Evolutionary conservation across 2,113 vertebrate species (phyloP), one percentile per base, ranked within the genome.

Genomic region (Fulmarus glacialis): DNA sequence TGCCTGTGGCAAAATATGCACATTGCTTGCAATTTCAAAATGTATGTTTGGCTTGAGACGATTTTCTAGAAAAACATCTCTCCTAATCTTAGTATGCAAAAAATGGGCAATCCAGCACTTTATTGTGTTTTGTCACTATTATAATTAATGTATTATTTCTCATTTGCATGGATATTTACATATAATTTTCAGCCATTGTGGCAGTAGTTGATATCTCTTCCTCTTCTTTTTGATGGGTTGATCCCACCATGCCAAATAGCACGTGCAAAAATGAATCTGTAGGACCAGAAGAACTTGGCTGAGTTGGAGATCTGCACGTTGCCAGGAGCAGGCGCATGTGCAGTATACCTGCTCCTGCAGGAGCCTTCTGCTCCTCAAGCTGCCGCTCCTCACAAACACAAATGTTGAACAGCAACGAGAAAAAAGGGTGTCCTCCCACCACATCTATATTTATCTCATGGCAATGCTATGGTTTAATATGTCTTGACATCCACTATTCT

Each of bases 241-340:
- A 17, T 62, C 20, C 34, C 59, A 24, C 47, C 34, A 3, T 9
- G 40, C 32, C 47, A 16, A 30, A 5, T 10, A 34, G 32, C 48
- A 47, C 1, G 1, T 30, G 60, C 2, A 4, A 8, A 55, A 48
- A 50, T 32, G 43, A 17, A 14, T 24, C 72, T 11, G 19, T 30
- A 29, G 48, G n/a, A 18, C 15, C 38, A n/a, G 71, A 11, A 36
- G 64, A 32, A 5, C 22, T 16, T 23, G 66, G 34, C 30, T 36
- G 38, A 32, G 45, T 1, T n/a, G 38, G 71, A 34, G 53, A 18
- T 4, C 2, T 8, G 8, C 29, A 55, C 1, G 1, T 3, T 53
- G 74, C 56, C 59, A 40, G 36, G 20, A 82, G 45, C 82, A 32
- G 71, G 15, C 1, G 8, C 23, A 4, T 3, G 50, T 5, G 42